Percentiles rank a stretch among this genome's conserved stretches.
Evolutionary conservation across 2,888 invertebrate species (phyloP).

Genomic region (Tuberolachnus salignus): DNA sequence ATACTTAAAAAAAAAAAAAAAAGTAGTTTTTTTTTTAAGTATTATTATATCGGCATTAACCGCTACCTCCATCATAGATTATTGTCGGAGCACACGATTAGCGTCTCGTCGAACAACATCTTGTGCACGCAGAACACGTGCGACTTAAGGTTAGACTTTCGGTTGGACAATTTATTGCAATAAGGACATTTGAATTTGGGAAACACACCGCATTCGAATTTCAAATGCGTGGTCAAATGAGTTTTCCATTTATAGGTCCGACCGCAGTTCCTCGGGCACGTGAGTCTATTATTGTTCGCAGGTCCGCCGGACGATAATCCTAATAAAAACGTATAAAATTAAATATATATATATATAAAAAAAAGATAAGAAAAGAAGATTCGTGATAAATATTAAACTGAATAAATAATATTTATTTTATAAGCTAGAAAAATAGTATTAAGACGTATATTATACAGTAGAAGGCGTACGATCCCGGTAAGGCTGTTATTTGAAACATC

Average conservation of each 20-base stretch:
- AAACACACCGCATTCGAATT: conserved; percentile 63
- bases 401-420: no score
- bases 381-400: no score
- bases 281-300: neutral
- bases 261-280: conserved; percentile 60
- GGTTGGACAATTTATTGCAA: conserved; percentile 61
- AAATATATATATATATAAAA: no score
- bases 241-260: conserved; percentile 63
- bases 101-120: neutral
- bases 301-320: neutral
- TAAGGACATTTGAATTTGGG: conserved; percentile 63
- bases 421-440: no score
- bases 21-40: neutral
- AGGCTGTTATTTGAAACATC: no score
- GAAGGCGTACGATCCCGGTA: no score
- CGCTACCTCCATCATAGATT: no score
- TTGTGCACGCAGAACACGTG: conserved; percentile 57
- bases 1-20: neutral
- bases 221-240: conserved; percentile 61
- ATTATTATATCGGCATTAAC: no score
- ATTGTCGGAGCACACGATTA: no score
- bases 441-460: no score
- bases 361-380: no score
- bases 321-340: neutral
- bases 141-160: conserved; percentile 58